Base-by-base conservation (phyloP, 2,888 invertebrate species). In the Torymus auratus region DNA sequence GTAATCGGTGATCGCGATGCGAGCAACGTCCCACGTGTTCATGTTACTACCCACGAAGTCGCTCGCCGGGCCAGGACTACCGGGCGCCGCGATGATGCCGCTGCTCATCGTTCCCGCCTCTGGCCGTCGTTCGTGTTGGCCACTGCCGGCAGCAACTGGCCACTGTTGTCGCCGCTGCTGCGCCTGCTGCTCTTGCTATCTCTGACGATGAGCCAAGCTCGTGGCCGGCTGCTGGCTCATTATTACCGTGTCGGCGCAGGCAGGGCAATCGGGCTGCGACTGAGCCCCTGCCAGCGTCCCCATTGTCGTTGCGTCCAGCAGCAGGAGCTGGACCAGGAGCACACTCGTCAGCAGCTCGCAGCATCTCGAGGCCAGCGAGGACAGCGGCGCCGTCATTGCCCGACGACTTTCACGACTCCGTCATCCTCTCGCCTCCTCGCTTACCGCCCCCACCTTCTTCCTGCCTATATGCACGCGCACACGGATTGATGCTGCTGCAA, bases 11-110 rank as follows among this genome's bases (percentile, higher is more conserved):
- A 84, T 82, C 71, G 85, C 80, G 41, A 41, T 41, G 84, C 86
- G 87, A 84, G 85, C 84, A 83, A 83, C 83, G 77, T 78, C 71
- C 87, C 87, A 86, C 88, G 87, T 87, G 86, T 84, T 88, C 90
- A 90, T 90, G 88, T 90, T 90, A 87, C 87, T 87, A 85, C 87
- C 67, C 71, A 68, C 88, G 87, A 88, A 87, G 86, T 88, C 86
- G 88, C 86, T 88, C 86, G 87, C 86, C 86, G 87, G 85, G 83
- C 87, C 87, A 85, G 87, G 84, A 87, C 88, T 88, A 89, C 89
- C 88, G 87, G 87, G 87, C 84, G 71, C 68, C 81, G 74, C 75
- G 83, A 72, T 73, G 41, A 41, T 7, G 7, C 41, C 41, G 7
- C 41, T 41, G 73, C 58, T 64, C 77, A 81, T 81, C 68, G 79